Conservation (phyloP, 1,140 invertebrate species). For the Drosophila subobscura region DNA sequence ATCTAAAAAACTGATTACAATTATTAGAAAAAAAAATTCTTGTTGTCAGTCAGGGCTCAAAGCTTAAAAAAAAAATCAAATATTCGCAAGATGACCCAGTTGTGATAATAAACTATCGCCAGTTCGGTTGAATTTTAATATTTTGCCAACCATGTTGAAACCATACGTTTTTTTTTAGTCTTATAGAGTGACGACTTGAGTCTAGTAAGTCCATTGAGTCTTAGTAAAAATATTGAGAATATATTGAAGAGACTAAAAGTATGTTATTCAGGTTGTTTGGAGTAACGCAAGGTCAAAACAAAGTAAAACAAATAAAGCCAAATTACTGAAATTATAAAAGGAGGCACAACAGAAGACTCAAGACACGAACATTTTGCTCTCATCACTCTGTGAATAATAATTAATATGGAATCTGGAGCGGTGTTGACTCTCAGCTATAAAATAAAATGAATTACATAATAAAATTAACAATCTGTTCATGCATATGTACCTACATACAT, state of each 20-base stretch:
- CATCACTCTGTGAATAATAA: slow-evolving; percentile 6
- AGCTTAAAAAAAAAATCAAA: background rate
- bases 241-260: too few relatives aligned
- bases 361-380: slow-evolving; percentile 52
- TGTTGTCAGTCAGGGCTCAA: too few relatives aligned
- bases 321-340: slow-evolving; percentile 29
- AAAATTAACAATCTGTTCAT: slow-evolving; percentile 7
- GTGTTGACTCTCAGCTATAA: background rate
- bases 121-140: too few relatives aligned
- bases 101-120: slow-evolving; percentile 1
- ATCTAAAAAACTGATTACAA: too few relatives aligned
- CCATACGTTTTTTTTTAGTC: too few relatives aligned
- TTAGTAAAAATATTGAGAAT: too few relatives aligned
- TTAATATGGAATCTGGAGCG: too few relatives aligned
- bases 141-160: too few relatives aligned
- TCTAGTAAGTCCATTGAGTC: too few relatives aligned
- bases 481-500: background rate
- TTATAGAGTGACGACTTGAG: too few relatives aligned
- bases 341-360: slow-evolving; percentile 57
- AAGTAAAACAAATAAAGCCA: slow-evolving; percentile 41
- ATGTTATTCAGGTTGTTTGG: slow-evolving; percentile 16
- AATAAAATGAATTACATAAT: slow-evolving; percentile 18
- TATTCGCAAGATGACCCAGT: background rate
- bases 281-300: slow-evolving; percentile 55
- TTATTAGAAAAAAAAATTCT: background rate